These are phyloP conservation scores for Sus cebifrons DNA, from an alignment of 2,797 vertebrate species.

Conservation along the genomic window DNA sequence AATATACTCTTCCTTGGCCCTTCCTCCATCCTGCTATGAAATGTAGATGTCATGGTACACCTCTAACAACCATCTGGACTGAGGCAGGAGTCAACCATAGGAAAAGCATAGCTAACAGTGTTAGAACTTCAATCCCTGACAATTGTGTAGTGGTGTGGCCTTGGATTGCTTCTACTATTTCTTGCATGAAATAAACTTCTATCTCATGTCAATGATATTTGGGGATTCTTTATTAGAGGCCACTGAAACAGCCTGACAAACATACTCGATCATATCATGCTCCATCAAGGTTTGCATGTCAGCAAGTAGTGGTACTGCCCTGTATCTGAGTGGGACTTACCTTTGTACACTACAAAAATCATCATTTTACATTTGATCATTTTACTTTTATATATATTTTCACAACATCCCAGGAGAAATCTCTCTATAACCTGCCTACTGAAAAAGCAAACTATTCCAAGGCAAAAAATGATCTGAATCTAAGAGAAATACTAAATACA, in stretches of 20 bases:
- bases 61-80: background rate
- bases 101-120: background rate
- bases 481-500: background rate
- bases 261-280: background rate
- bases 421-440: background rate
- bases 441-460: background rate
- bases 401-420: background rate
- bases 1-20: background rate
- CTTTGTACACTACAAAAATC: background rate
- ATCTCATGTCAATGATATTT: background rate
- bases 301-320: background rate
- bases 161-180: background rate
- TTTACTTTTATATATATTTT: slow-evolving; percentile 54
- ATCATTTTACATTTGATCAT: background rate
- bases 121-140: slow-evolving; percentile 7
- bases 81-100: background rate
- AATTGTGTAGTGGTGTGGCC: background rate
- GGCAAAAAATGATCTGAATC: background rate
- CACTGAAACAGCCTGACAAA: slow-evolving; percentile 14
- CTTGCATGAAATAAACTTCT: background rate
- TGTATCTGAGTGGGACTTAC: background rate
- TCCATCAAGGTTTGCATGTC: background rate
- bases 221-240: background rate
- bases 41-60: background rate
- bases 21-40: background rate